Conservation (phyloP, 1,140 invertebrate species). For the Caerostris extrusa region DNA sequence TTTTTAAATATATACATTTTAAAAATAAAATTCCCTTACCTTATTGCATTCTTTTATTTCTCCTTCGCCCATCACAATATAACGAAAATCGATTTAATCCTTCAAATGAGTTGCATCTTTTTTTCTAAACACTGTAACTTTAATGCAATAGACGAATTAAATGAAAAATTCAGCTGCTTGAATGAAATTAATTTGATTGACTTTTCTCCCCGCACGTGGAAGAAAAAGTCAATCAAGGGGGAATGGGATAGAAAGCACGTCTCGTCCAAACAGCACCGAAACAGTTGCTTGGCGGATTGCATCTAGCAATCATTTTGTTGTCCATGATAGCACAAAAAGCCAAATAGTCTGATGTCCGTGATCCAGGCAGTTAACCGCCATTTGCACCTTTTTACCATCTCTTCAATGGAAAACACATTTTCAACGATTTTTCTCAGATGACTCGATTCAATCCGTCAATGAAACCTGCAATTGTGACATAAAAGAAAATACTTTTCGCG, state of each 20-base stretch:
- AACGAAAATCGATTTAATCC: no score
- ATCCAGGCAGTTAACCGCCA: not conserved
- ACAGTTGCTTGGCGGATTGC: not conserved
- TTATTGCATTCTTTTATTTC: no score
- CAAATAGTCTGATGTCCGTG: not conserved
- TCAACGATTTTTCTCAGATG: not conserved
- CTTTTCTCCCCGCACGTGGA: not conserved
- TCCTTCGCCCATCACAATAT: no score
- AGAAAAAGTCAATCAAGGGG: not conserved
- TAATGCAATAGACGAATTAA: no score
- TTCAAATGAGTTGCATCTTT: no score
- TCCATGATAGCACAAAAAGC: not conserved
- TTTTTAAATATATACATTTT: no score
- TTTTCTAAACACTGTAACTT: no score
- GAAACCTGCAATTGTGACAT: not conserved
- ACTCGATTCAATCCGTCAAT: not conserved
- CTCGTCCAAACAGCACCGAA: not conserved
- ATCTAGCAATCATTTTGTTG: not conserved
- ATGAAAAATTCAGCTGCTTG: no score
- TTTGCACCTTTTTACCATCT: not conserved
- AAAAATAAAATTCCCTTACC: no score
- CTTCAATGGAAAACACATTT: not conserved
- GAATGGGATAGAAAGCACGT: not conserved
- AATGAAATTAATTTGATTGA: not conserved
- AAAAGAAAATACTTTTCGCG: not conserved